These are phyloP conservation scores for Trypoxylus dichotomus DNA, from an alignment of 1,140 invertebrate species.

Conservation along the genomic window DNA sequence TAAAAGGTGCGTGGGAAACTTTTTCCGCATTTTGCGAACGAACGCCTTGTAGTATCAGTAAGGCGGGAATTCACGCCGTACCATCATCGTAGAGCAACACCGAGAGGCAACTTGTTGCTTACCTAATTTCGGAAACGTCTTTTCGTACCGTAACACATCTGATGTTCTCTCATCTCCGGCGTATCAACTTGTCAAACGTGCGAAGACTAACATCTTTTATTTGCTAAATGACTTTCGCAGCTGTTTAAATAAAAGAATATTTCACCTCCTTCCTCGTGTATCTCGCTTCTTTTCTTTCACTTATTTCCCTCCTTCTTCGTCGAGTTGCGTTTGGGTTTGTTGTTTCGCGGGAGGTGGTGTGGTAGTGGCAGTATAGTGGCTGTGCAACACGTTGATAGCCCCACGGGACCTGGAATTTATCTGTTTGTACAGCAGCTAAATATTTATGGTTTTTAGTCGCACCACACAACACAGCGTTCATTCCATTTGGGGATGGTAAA, in stretches of 20 bases:
- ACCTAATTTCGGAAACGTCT: slow-evolving; percentile 25
- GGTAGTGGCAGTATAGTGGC: not conserved
- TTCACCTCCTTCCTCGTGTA: not conserved
- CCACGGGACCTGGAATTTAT: slow-evolving; percentile 19
- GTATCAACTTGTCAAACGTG: slow-evolving; percentile 28
- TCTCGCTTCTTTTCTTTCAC: not conserved
- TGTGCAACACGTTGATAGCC: slow-evolving; percentile 26
- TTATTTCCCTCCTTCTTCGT: not conserved
- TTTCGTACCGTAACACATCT: slow-evolving; percentile 7
- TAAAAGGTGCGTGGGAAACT: too few relatives aligned
- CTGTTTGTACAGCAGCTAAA: slow-evolving; percentile 26
- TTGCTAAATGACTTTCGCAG: slow-evolving; percentile 29
- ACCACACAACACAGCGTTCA: not conserved
- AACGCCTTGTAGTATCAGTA: not conserved
- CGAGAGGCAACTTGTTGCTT: slow-evolving; percentile 25
- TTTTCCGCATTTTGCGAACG: not conserved
- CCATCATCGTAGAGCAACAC: not conserved
- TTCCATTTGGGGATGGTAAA: slow-evolving; percentile 10
- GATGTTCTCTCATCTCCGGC: slow-evolving; percentile 17
- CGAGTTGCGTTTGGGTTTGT: not conserved
- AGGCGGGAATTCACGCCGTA: not conserved
- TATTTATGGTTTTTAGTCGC: slow-evolving; percentile 27
- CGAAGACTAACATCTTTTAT: slow-evolving; percentile 30
- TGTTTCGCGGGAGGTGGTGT: not conserved
- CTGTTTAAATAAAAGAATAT: slow-evolving; percentile 30